These are phyloP conservation scores for Drosophila pseudotakahashii DNA, from an alignment of 2,888 invertebrate species.

Conservation along the genomic window DNA sequence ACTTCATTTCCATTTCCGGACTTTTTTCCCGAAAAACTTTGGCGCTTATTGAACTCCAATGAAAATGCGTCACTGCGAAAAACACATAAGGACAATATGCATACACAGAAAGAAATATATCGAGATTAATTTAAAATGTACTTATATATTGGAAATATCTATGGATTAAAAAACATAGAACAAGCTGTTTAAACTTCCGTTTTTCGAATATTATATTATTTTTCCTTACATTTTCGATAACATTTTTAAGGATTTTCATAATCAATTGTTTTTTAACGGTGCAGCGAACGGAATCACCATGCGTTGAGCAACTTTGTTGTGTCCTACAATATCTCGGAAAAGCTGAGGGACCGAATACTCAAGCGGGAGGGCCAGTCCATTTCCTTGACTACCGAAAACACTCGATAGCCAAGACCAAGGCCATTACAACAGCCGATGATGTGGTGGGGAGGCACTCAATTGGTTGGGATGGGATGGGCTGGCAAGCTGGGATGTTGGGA, in stretches of 20 bases:
- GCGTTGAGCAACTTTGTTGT: conserved; percentile 19
- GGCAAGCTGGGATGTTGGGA: not conserved
- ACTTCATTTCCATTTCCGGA: conserved; percentile 19
- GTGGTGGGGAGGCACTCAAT: not conserved
- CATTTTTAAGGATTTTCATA: no score
- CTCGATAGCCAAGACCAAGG: conserved; percentile 36
- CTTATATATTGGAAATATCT: no score
- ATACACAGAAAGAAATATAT: no score
- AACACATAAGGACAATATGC: conserved; percentile 1
- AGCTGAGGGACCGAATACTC: conserved; percentile 3
- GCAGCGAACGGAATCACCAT: conserved; percentile 20
- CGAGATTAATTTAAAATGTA: no score
- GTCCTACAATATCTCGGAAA: conserved; percentile 1
- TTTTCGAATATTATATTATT: no score
- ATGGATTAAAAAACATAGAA: no score
- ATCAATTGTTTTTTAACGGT: no score
- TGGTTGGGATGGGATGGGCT: not conserved
- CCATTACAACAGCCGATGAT: conserved; percentile 32
- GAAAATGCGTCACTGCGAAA: conserved; percentile 9
- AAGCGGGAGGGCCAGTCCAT: conserved; percentile 19
- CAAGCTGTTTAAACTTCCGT: no score
- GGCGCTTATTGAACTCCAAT: conserved; percentile 11
- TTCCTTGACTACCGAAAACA: conserved; percentile 38
- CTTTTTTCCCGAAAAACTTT: conserved; percentile 3
- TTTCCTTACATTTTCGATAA: no score